Base-by-base conservation (phyloP, 2,888 invertebrate species). In the Machimus rusticus region DNA sequence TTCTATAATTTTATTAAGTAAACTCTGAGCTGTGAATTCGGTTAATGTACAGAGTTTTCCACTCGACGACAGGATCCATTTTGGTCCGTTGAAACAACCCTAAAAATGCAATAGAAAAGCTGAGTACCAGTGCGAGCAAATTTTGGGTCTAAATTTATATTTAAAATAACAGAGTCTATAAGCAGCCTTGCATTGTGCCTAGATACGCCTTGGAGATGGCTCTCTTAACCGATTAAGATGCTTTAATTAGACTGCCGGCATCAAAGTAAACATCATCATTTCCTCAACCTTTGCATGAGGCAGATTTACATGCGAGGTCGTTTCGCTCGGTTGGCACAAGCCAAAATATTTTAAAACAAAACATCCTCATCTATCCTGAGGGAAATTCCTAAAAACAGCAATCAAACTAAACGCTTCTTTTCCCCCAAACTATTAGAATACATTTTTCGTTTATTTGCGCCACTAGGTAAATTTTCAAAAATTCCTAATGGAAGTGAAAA, bases 1-100 rank as follows among this genome's bases (percentile, higher is more conserved):
- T 94, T 90, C 87, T 88, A 74, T 43, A 88, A 66, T 88, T 86
- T 12, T 77, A 34, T 77, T 87, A 81, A 31, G 66, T 87, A 28
- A 39, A 74, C 19, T 74, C 81, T 9, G 74, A 46, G 37, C 12
- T 81, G 34, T 81, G 46, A 55, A 74, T 74, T 74, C 9, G n/a
- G 1, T 86, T 57, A 23, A n/a, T 43, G 16, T 31, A 66, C 19
- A 74, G 31, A 74, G 6, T 28, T 6, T 74, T 51, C 14, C 46
- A 66, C 14, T 87, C 31, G 8, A 31, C 19, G 23, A 34, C 16
- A n/a, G 14, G 4, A 5, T 46, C 86, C 86, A 86, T 86, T 74
- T 86, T 46, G 4, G 28, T 51, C n/a, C 6, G 55, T 31, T 39
- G 16, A 14, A 31, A 28, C 19, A 57, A 34, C 34, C 23, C 82